Base-by-base conservation (phyloP, 2,888 invertebrate genomes). In the Calliphora vomitoria region DNA sequence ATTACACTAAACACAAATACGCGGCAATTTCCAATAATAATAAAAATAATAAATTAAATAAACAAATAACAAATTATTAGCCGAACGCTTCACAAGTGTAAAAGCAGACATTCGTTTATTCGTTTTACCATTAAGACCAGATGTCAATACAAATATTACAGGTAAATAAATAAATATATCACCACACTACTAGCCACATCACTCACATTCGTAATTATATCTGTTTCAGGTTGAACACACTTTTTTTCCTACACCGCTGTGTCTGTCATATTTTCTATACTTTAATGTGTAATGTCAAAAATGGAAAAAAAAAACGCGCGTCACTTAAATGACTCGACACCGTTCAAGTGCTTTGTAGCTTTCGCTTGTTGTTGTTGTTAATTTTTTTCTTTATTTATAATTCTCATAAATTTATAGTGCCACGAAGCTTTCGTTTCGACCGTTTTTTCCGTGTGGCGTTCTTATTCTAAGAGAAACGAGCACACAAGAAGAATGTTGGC, bases 401-500 rank as follows among this genome's bases (percentile, higher is more conserved):
- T 62, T 62, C 15, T 69, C 20, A 35, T 82, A 55, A 55, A 60
- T 82, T 50, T 69, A 41, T 38, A 20, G 4, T 50, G 68, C 35
- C 58, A 58, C 74, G 55, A 53, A 74, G n/a, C 58, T 50, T 74
- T 75, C 20, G 53, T 82, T 74, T 60, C n/a, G 8, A 20, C n/a
- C 44, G 64, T 58, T 71, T 55, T n/a, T 64, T 50, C 44, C 58
- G 66, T 60, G 55, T 25, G 18, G 8, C n/a, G 25, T 31, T 8
- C 8, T 47, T 68, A 44, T 41, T 50, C 35, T 20, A 18, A 55
- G 25, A 31, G 18, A 76, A 47, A 11, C 83, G 68, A 87, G 53
- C 78, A 69, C 81, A 66, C 81, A 50, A 68, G 72, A 68, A 78
- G 84, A 84, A 76, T 82, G 87, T 87, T 81, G 78, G 84, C 76